A percentile compares a stretch with the other conserved stretches of the same genome.
phyloP scores from a whole-genome alignment of 2,113 vertebrate genomes.

The Penelope pileata region DNA sequence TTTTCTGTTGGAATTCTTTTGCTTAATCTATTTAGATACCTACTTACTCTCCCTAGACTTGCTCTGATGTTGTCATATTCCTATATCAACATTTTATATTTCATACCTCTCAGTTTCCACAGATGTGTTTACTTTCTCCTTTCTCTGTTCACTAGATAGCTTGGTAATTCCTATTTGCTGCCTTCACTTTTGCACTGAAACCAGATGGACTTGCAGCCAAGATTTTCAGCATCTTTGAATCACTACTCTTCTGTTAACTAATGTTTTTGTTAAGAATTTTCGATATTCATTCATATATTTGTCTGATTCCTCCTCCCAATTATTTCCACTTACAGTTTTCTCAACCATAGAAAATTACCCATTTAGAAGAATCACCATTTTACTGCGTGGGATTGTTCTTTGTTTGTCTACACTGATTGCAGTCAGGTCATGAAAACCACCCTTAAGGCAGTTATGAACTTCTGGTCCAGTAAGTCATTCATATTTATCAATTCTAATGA shows the following conservation, averaged over 20 bases:
- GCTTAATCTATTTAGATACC: not conserved
- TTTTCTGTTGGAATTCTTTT: not conserved
- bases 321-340: conserved; percentile 6
- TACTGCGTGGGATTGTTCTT: not conserved
- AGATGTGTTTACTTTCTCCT: not conserved
- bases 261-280: not conserved
- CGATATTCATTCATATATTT: conserved; percentile 5
- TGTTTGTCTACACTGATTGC: not conserved
- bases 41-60: not conserved
- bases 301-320: not conserved
- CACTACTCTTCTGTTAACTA: not conserved
- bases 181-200: not conserved
- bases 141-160: not conserved
- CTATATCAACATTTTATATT: not conserved
- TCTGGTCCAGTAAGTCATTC: conserved; percentile 18
- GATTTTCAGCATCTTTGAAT: not conserved
- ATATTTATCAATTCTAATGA: conserved; percentile 22
- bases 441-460: not conserved
- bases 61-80: not conserved
- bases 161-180: not conserved
- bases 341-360: not conserved
- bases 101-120: not conserved
- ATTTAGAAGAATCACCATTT: not conserved
- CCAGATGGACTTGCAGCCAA: not conserved
- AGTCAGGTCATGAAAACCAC: conserved; percentile 10